A percentile compares a stretch with the other conserved stretches of the same genome.
These are phyloP conservation scores for Reticulitermes speratus DNA, from an alignment of 1,140 invertebrate genomes.

Conservation along the genomic window DNA sequence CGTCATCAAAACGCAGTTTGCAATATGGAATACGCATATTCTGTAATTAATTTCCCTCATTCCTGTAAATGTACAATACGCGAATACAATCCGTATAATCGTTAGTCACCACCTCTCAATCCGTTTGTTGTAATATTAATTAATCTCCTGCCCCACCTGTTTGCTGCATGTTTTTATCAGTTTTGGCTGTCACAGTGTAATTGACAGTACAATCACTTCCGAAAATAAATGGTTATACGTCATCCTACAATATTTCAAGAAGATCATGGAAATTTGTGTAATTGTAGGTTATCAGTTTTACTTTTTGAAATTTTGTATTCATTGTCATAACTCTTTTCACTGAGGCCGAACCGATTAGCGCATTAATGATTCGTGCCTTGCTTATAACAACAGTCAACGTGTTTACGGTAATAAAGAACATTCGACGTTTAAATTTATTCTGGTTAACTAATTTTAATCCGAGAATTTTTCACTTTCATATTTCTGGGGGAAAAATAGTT, in stretches of 20 bases:
- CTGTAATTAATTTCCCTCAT: slow-evolving; percentile 6
- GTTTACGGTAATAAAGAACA: too few species aligned
- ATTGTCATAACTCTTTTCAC: too few species aligned
- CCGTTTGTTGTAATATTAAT: neutral
- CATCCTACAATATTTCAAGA: neutral
- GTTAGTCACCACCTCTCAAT: neutral
- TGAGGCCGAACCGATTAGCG: too few species aligned
- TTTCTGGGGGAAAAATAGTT: too few species aligned
- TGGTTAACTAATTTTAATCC: too few species aligned
- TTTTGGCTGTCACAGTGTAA: neutral
- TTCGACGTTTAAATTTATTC: too few species aligned
- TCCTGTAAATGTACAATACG: neutral
- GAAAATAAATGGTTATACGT: neutral
- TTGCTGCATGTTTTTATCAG: neutral
- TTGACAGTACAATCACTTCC: neutral
- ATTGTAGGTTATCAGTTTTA: too few species aligned
- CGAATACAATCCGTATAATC: neutral
- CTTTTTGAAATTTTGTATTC: too few species aligned
- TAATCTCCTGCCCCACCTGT: neutral
- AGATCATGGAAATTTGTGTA: neutral
- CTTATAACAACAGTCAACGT: too few species aligned
- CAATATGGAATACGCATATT: neutral
- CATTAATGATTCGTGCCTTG: too few species aligned
- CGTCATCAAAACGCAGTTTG: neutral
- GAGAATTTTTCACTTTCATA: too few species aligned